Percentiles rank a stretch among this genome's conserved stretches.
These are phyloP conservation scores for Cacoxenus indagator DNA, from an alignment of 2,888 invertebrate genomes.

Conservation along the genomic window DNA sequence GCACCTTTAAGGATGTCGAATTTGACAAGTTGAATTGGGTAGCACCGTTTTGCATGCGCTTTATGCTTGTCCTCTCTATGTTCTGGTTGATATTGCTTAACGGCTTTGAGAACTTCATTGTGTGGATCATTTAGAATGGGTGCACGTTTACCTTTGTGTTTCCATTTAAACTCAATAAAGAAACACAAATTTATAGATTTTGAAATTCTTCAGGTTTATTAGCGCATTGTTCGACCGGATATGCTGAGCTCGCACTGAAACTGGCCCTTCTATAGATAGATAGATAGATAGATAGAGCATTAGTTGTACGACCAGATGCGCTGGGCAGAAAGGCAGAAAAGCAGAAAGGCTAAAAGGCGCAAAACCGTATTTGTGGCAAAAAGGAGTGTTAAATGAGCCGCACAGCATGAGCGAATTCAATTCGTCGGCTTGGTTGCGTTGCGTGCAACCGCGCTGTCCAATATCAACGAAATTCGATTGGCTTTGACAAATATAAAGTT, in stretches of 20 bases:
- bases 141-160: too few species aligned
- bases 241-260: not conserved
- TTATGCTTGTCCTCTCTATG: too few species aligned
- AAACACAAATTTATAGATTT: not conserved
- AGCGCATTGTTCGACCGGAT: not conserved
- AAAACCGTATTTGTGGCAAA: constrained; percentile 21
- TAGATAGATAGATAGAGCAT: too few species aligned
- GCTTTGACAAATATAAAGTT: too few species aligned
- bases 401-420: constrained; percentile 48
- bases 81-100: too few species aligned
- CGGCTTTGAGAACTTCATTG: too few species aligned
- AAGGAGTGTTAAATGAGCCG: constrained; percentile 60
- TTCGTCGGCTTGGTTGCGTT: constrained; percentile 49
- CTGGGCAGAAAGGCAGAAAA: not conserved
- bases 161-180: not conserved
- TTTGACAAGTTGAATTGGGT: too few species aligned
- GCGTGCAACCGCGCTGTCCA: constrained; percentile 49
- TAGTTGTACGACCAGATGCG: too few species aligned
- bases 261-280: too few species aligned
- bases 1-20: too few species aligned
- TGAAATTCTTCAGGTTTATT: not conserved
- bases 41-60: too few species aligned
- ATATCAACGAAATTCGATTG: constrained; percentile 25
- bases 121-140: too few species aligned
- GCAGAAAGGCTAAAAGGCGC: not conserved